Conservation (phyloP, 2,113 vertebrate species). For the Pseudorasbora parva region DNA sequence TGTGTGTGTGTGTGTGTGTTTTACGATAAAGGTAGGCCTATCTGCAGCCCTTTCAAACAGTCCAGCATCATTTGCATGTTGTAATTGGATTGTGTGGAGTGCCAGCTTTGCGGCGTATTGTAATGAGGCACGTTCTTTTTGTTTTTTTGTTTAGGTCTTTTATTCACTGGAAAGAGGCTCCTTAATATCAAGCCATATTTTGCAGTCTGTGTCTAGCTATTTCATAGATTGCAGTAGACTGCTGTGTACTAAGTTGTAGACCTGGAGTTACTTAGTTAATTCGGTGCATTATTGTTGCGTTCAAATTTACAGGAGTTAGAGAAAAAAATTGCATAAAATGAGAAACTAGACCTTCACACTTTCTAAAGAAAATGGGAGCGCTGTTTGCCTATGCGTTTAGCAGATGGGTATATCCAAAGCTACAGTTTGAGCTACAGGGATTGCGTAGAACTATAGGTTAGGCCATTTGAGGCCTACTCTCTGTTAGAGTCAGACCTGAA, state of each 20-base stretch:
- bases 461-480: too few relatives aligned
- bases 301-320: not conserved
- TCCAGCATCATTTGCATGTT: constrained; percentile 88
- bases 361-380: not conserved
- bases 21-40: constrained; percentile 85
- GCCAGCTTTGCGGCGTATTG: constrained; percentile 55
- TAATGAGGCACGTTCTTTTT: constrained; percentile 51
- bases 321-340: constrained; percentile 2
- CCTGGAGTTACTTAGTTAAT: not conserved
- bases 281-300: not conserved
- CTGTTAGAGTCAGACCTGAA: too few relatives aligned
- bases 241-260: constrained; percentile 23
- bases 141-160: constrained; percentile 70
- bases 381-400: too few relatives aligned
- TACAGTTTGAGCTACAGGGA: too few relatives aligned
- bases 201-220: constrained; percentile 18
- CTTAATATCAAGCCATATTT: constrained; percentile 40
- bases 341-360: not conserved
- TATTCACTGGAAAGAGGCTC: constrained; percentile 42
- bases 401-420: too few relatives aligned
- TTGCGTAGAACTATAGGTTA: too few relatives aligned
- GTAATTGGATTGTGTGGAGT: constrained; percentile 75
- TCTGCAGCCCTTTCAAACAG: constrained; percentile 83
- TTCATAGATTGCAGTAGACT: constrained; percentile 15
- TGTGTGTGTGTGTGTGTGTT: constrained; percentile 52